Evolutionary conservation across 2,113 vertebrate genomes (phyloP), one percentile per base, ranked within the genome.

Genomic region (Struthidea cinerea): DNA sequence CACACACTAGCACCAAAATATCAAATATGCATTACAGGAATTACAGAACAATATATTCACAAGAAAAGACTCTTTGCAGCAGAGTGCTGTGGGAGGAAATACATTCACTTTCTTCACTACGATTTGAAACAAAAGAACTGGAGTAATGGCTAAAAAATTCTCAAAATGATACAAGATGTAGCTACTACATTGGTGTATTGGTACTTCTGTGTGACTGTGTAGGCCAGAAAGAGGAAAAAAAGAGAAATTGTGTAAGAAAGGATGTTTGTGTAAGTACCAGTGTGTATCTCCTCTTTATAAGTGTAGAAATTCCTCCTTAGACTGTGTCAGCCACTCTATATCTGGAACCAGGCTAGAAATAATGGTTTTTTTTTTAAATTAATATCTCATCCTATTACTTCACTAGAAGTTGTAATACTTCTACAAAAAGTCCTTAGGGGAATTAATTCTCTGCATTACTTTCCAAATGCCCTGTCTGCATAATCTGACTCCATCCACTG

Each of bases 191-290:
- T 77, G 39, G 1, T 71, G 32, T 59, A 5, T 37, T 86, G 32
- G 26, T 35, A 27, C 8, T 11, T 53, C 28, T n/a, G 10, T 44
- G 27, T 23, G 10, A 28, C 27, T 6, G 2, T 16, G 26, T 44
- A 6, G 11, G 6, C 4, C 1, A 14, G 4, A 9, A 16, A 32
- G 9, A 35, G 8, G 3, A 4, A 16, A 20, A 16, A 35, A 30
- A 26, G 8, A 69, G 7, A 81, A 75, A 27, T 49, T 2, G 1
- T 37, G 7, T 57, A 81, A 74, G 42, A 55, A 74, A 50, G 9
- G 6, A 52, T 57, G 8, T 23, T 57, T 11, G 3, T 64, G 7
- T 47, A 63, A 82, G 37, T 37, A 44, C 9, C 27, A 32, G 8
- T 27, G 22, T 49, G 4, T 26, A 46, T 44, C 20, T 65, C 7